phyloP scores from a whole-genome alignment of 2,797 vertebrate genomes.

The Odontamblyopus lacepedii region DNA sequence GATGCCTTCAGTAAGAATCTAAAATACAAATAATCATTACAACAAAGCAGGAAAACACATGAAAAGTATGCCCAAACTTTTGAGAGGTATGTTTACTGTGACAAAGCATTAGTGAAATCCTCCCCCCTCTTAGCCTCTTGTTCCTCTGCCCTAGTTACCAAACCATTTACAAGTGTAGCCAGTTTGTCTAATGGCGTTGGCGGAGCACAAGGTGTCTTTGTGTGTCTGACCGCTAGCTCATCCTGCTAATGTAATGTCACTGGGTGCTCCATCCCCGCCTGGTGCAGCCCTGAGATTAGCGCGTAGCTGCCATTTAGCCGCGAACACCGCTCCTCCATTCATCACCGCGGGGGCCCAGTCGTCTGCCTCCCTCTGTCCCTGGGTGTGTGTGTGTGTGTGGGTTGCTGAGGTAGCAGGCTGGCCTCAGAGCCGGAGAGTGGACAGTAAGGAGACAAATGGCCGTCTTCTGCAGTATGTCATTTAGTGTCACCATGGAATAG shows the following conservation, averaged over 20 bases:
- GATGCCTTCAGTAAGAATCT: too few species aligned
- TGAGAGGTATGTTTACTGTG: too few species aligned
- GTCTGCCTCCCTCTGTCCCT: constrained; percentile 48
- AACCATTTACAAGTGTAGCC: background rate
- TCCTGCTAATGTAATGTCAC: constrained; percentile 8
- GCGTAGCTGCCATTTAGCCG: constrained; percentile 26
- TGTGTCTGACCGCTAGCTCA: background rate
- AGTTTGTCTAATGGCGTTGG: background rate
- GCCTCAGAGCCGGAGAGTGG: constrained; percentile 46
- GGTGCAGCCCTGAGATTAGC: constrained; percentile 51
- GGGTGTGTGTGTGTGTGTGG: constrained; percentile 12
- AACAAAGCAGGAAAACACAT: too few species aligned
- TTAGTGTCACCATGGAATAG: constrained; percentile 61
- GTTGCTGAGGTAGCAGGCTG: constrained; percentile 73
- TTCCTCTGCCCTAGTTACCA: constrained; percentile 1
- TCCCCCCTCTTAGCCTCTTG: background rate
- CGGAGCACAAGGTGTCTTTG: constrained; percentile 7
- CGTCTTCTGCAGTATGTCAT: constrained; percentile 61
- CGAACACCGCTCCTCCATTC: constrained; percentile 48
- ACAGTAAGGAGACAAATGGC: constrained; percentile 73
- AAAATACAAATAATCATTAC: too few species aligned
- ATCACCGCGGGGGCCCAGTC: constrained; percentile 60
- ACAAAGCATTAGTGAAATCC: background rate
- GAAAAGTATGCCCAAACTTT: too few species aligned
- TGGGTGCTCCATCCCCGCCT: constrained; percentile 17